Evolutionary conservation across 2,797 vertebrate genomes (phyloP), one percentile per base, ranked within the genome.

Genomic region (Rhynchotus rufescens): DNA sequence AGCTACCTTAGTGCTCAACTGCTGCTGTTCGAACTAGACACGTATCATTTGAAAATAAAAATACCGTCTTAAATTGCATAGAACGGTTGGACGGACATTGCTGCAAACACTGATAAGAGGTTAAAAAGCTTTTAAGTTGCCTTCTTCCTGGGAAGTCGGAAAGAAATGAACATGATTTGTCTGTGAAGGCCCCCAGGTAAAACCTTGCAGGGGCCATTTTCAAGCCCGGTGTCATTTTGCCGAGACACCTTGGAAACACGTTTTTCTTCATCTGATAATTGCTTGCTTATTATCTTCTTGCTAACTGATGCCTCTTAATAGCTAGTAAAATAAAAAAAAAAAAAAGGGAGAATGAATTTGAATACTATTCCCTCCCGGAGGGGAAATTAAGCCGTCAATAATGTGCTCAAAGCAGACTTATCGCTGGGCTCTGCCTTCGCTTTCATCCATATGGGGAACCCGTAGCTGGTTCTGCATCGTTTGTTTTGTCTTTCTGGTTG

Each of bases 401-500:
- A 73, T 40, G 8, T 1, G 12, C 91, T 80, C 88, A 78, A 69
- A 91, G 84, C 52, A 83, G 80, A n/a, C 64, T 93, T 78, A 72
- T 87, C 86, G 86, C 73, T 76, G 80, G 89, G 9, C 76, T 57
- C 30, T 26, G 56, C 2, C 1, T 47, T 92, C 0, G 0, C 10
- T 67, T 32, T 15, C 60, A 82, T 92, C 89, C 72, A 13, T 78
- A 54, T 25, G 61, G 92, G 83, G 72, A 91, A 87, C 89, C 82
- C 68, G 71, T 80, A 42, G 77, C 75, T 89, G 56, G 81, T 92
- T 92, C 89, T 79, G 80, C 72, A 17, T 92, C 88, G 34, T 94
- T 81, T 90, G 67, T 86, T 92, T 84, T 91, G 78, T 91, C 87
- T 94, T 95, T 95, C 80, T 96, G 30, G 19, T 91, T 92, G 49